Percentiles rank a stretch among this genome's conserved stretches.
These are phyloP conservation scores for Tachypleus tridentatus DNA, from an alignment of 1,140 invertebrate species.

Conservation along the genomic window DNA sequence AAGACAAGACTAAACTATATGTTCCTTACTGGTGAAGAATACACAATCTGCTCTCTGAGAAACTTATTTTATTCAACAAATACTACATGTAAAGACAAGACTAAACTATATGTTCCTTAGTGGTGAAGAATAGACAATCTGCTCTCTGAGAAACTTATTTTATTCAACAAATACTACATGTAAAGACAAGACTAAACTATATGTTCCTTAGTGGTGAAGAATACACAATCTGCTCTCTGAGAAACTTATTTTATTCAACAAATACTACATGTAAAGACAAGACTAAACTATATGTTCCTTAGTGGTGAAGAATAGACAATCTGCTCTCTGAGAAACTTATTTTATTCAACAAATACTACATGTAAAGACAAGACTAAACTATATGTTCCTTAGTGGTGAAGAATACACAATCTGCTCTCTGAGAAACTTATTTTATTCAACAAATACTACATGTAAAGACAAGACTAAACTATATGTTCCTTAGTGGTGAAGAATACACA, in stretches of 20 bases:
- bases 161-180: slow-evolving; percentile 29
- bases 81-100: too few relatives aligned
- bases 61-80: slow-evolving; percentile 46
- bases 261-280: too few relatives aligned
- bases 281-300: not conserved
- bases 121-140: slow-evolving; percentile 48
- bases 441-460: too few relatives aligned
- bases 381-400: slow-evolving; percentile 22
- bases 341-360: slow-evolving; percentile 37
- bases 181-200: too few relatives aligned
- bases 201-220: slow-evolving; percentile 28
- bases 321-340: slow-evolving; percentile 50
- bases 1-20: too few relatives aligned
- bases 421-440: slow-evolving; percentile 49
- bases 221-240: slow-evolving; percentile 54
- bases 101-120: slow-evolving; percentile 7
- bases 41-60: slow-evolving; percentile 52
- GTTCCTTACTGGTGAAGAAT: slow-evolving; percentile 33
- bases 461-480: not conserved
- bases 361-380: too few relatives aligned
- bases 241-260: slow-evolving; percentile 47
- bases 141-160: slow-evolving; percentile 52
- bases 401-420: slow-evolving; percentile 53
- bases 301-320: slow-evolving; percentile 45
- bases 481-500: slow-evolving; percentile 42